These are phyloP conservation scores for Apolygus lucorum DNA, from an alignment of 1,140 invertebrate genomes.

Conservation along the genomic window DNA sequence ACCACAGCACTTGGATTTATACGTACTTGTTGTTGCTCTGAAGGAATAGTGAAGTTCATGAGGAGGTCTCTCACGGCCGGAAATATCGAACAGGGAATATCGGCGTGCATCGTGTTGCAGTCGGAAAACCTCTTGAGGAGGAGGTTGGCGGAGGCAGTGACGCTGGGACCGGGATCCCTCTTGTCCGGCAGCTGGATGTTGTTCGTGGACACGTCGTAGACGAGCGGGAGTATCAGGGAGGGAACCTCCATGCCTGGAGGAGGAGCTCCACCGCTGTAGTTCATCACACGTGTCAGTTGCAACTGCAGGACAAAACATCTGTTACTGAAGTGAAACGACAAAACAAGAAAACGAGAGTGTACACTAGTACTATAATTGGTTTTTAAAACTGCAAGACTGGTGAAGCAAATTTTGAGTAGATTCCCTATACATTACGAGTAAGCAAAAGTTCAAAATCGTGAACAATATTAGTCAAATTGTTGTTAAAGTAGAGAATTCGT, in stretches of 20 bases:
- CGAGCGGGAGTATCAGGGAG: conserved; percentile 66
- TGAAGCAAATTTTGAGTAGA: too few species aligned
- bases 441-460: too few species aligned
- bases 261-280: conserved; percentile 47
- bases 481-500: too few species aligned
- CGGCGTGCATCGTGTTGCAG: conserved; percentile 48
- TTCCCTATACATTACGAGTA: too few species aligned
- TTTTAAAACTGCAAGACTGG: background rate
- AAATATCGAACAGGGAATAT: conserved; percentile 83
- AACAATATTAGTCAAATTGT: too few species aligned
- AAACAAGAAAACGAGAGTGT: conserved; percentile 1
- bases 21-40: conserved; percentile 46
- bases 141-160: conserved; percentile 53
- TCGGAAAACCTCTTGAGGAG: conserved; percentile 59
- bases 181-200: conserved; percentile 76
- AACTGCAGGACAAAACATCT: too few species aligned
- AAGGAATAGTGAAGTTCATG: conserved; percentile 64
- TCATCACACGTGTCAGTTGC: conserved; percentile 68
- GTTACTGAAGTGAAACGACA: too few species aligned
- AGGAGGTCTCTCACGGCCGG: conserved; percentile 79
- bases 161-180: conserved; percentile 52
- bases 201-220: conserved; percentile 80
- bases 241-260: conserved; percentile 47
- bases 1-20: too few species aligned
- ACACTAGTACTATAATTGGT: background rate